Percentiles rank a stretch among this genome's conserved stretches.
phyloP scores from a whole-genome alignment of 1,140 invertebrate species.

The Dufourea novaeangliae region DNA sequence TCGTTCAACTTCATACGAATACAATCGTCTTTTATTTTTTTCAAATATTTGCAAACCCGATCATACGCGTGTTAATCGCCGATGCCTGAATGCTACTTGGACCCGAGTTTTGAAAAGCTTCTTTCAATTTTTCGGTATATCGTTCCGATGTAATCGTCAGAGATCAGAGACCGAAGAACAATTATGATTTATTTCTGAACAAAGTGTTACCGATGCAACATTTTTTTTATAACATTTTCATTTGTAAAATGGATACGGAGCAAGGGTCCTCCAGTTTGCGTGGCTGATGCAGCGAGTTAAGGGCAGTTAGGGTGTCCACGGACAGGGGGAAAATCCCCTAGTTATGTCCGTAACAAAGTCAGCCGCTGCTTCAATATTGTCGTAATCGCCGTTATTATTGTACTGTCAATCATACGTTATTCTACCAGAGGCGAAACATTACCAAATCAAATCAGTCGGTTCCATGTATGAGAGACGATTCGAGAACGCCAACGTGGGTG shows the following conservation, averaged over 20 bases:
- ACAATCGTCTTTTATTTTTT: background rate
- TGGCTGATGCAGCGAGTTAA: conserved; percentile 48
- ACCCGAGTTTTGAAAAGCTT: no score
- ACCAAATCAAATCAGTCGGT: conserved; percentile 2
- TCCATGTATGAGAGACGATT: background rate
- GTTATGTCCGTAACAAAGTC: conserved; percentile 44
- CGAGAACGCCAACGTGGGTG: no score
- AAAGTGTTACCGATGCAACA: no score
- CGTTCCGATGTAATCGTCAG: no score
- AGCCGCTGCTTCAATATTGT: conserved; percentile 48
- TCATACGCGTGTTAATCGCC: no score
- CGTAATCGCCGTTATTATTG: conserved; percentile 52
- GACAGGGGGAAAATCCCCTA: conserved; percentile 40
- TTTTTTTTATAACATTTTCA: no score
- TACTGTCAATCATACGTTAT: conserved; percentile 38
- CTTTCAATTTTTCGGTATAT: no score
- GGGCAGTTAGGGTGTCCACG: conserved; percentile 37
- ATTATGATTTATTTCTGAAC: no score
- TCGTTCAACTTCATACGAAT: background rate
- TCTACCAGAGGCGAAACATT: background rate
- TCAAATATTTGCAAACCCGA: no score
- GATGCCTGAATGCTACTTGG: no score
- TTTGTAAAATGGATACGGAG: conserved; percentile 23
- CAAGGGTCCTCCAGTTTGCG: conserved; percentile 45
- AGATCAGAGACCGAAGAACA: no score